Conservation (phyloP, 1,140 invertebrate genomes). For the Limonius californicus region DNA sequence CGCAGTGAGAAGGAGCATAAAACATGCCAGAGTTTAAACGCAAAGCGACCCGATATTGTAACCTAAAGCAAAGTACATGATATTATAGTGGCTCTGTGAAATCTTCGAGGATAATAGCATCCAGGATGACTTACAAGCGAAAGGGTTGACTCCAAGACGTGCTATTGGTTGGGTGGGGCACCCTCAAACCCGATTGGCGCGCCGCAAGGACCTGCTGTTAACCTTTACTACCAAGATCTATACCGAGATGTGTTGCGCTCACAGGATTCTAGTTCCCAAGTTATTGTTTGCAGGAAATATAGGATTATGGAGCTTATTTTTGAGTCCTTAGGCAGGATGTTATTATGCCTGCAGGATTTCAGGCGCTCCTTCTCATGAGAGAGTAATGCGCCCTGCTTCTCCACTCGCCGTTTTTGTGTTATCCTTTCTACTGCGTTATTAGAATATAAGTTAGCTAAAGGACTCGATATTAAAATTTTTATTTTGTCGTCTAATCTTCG, state of each 20-base stretch:
- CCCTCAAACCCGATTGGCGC: slow-evolving; percentile 44
- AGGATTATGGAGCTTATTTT: slow-evolving; percentile 34
- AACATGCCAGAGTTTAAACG: slow-evolving; percentile 15
- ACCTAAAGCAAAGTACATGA: slow-evolving; percentile 23
- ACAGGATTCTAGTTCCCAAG: slow-evolving; percentile 21
- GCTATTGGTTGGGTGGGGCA: slow-evolving; percentile 45
- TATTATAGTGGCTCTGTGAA: slow-evolving; percentile 20
- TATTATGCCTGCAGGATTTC: slow-evolving; percentile 18
- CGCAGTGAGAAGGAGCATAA: slow-evolving; percentile 10
- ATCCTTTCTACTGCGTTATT: too few relatives aligned
- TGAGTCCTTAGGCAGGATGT: slow-evolving; percentile 24
- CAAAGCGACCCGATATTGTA: slow-evolving; percentile 21
- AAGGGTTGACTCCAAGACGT: slow-evolving; percentile 36
- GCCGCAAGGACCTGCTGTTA: slow-evolving; percentile 40
- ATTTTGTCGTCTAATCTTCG: neutral
- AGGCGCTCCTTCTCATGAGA: neutral
- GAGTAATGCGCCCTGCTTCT: neutral
- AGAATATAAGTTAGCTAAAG: neutral
- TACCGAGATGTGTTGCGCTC: slow-evolving; percentile 16
- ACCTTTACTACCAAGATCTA: slow-evolving; percentile 44
- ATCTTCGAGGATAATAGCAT: slow-evolving; percentile 9
- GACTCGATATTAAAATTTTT: neutral
- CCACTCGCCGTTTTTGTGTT: neutral
- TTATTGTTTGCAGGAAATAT: slow-evolving; percentile 40
- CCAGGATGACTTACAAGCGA: slow-evolving; percentile 1